Base-by-base conservation (phyloP, 2,113 vertebrate species). In the Caretta caretta region DNA sequence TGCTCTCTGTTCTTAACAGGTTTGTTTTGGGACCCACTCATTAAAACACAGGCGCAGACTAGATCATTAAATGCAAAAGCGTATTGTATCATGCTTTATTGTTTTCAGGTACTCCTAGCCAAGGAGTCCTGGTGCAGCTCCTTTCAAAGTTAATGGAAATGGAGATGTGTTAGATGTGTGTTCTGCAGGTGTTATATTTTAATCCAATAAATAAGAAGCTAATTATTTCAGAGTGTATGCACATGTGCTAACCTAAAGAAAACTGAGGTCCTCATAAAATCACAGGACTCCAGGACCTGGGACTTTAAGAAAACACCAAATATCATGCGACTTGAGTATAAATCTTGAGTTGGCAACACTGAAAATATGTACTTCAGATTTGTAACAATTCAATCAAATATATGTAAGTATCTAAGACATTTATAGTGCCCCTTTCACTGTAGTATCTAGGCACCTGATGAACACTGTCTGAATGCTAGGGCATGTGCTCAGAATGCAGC, bases 391-490 rank as follows among this genome's bases (percentile, higher is more conserved):
- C 59, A 6, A 62, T 29, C 35, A 38, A 69, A 35, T 38, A n/a
- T 35, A 14, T 69, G 35, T 69, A 29, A 90, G 91, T 42, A 56
- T 93, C 87, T 93, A 89, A 84, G 69, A 72, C 87, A 75, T 54
- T 19, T 86, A 42, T 53, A 87, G 93, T 94, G 82, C 96, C 95
- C 96, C 79, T 91, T 75, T 94, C 84, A 90, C 78, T 8, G 0
- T 90, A 87, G 95, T 96, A 96, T 91, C 46, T 46, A 80, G 84
- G 83, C 72, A 51, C 90, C 91, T 91, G 76, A 93, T 93, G 89
- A 57, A 46, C 57, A 82, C 3, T 96, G 17, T 38, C n/a, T 38
- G 19, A n/a, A 72, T 72, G 69, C 35, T 20, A 38, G 19, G 17
- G 8, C 20, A 9, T 10, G 69, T 38, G 35, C n/a, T 72, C 46